These are phyloP conservation scores for Lymantria dispar DNA, from an alignment of 2,888 invertebrate species.

Conservation along the genomic window DNA sequence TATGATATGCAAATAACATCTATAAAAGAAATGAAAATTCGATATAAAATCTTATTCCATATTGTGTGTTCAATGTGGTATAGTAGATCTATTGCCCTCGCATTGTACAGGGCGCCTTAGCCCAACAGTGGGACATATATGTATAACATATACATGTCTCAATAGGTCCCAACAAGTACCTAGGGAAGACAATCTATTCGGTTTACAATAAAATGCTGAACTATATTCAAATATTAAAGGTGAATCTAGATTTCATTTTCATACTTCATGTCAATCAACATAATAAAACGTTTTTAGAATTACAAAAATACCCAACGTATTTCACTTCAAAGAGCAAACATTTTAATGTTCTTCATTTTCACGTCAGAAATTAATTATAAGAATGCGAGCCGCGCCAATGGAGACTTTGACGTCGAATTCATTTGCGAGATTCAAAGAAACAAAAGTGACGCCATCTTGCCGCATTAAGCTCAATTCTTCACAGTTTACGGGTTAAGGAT, in stretches of 20 bases:
- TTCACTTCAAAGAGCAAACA: conserved; percentile 16
- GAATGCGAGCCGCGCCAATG: conserved; percentile 26
- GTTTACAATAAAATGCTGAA: too few relatives aligned
- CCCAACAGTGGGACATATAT: too few relatives aligned
- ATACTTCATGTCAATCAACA: background rate
- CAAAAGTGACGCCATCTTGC: conserved; percentile 29
- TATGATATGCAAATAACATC: too few relatives aligned
- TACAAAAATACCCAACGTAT: background rate
- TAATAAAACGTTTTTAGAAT: background rate
- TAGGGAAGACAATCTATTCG: too few relatives aligned
- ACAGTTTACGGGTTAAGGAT: conserved; percentile 21
- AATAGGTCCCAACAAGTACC: too few relatives aligned
- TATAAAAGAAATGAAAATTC: too few relatives aligned
- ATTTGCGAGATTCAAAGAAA: conserved; percentile 40
- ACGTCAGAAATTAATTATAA: conserved; percentile 24
- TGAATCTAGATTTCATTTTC: background rate
- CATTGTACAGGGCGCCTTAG: too few relatives aligned
- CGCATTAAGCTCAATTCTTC: conserved; percentile 28
- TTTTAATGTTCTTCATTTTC: conserved; percentile 28
- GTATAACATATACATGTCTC: too few relatives aligned
- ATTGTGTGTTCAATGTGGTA: too few relatives aligned
- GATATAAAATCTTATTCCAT: too few relatives aligned
- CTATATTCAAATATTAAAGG: too few relatives aligned
- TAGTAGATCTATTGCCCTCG: too few relatives aligned
- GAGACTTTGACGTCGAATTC: conserved; percentile 38